These are phyloP conservation scores for Shargacucullia verbasci DNA, from an alignment of 2,888 invertebrate species.

Conservation along the genomic window DNA sequence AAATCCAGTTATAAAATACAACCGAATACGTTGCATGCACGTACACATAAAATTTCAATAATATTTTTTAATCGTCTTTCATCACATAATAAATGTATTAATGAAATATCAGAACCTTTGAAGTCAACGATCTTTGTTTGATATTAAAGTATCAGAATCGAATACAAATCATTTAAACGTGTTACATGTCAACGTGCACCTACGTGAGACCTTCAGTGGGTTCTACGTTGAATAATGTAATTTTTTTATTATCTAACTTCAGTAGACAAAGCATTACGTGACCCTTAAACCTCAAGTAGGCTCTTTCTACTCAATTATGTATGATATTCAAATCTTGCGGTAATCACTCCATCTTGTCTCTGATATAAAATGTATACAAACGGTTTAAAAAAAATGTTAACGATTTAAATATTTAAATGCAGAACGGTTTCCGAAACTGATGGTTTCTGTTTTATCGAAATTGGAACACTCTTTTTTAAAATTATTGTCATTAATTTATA, in stretches of 20 bases:
- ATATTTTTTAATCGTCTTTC: slow-evolving; percentile 28
- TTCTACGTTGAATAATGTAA: slow-evolving; percentile 62
- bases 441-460: no score
- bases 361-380: no score
- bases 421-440: no score
- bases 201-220: slow-evolving; percentile 60
- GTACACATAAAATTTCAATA: slow-evolving; percentile 19
- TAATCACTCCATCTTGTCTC: no score
- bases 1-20: no score
- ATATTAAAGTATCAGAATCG: slow-evolving; percentile 32
- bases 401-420: no score
- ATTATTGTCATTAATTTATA: no score
- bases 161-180: slow-evolving; percentile 49
- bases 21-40: no score
- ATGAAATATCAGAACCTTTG: slow-evolving; percentile 38
- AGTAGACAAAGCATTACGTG: slow-evolving; percentile 56
- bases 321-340: no score
- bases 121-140: slow-evolving; percentile 50
- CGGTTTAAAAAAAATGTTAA: no score
- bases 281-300: neutral
- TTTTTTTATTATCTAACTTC: slow-evolving; percentile 57
- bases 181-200: slow-evolving; percentile 38
- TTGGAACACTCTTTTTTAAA: no score
- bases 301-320: slow-evolving; percentile 23
- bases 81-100: slow-evolving; percentile 30